Conservation (phyloP, 2,113 vertebrate species). For the Eudyptes chrysolophus region DNA sequence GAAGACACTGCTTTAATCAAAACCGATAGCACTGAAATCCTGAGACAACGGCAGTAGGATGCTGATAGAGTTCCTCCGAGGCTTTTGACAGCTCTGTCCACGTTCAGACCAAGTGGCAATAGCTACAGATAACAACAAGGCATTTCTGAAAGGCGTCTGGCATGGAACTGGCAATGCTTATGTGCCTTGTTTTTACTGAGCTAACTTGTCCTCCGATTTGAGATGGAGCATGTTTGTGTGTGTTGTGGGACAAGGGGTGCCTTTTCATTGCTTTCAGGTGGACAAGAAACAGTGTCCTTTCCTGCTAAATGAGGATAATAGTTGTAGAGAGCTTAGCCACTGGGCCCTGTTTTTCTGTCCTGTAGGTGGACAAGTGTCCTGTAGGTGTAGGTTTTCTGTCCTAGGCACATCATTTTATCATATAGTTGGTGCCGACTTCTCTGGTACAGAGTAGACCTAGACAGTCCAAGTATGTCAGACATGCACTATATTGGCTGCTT, state of each 20-base stretch:
- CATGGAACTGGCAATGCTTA: not conserved
- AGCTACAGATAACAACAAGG: not conserved
- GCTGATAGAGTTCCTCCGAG: not conserved
- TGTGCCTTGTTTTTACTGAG: not conserved
- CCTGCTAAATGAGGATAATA: not conserved
- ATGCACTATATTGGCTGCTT: not conserved
- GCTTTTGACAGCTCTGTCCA: not conserved
- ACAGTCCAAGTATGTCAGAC: not conserved
- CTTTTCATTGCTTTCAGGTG: not conserved
- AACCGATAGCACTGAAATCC: not conserved
- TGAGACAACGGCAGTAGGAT: fast-evolving
- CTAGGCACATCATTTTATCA: not conserved
- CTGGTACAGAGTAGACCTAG: too few relatives aligned
- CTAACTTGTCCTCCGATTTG: fast-evolving
- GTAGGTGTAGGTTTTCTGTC: not conserved
- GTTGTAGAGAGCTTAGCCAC: not conserved
- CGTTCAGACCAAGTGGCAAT: not conserved
- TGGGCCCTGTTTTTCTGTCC: not conserved
- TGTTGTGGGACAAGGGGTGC: not conserved
- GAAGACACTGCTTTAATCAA: not conserved
- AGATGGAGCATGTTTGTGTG: not conserved
- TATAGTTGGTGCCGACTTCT: not conserved
- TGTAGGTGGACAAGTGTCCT: not conserved
- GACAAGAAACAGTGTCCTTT: not conserved
- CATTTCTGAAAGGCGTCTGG: not conserved